Conservation (phyloP, 2,797 vertebrate species). For the Arrhamphus sclerolepis region DNA sequence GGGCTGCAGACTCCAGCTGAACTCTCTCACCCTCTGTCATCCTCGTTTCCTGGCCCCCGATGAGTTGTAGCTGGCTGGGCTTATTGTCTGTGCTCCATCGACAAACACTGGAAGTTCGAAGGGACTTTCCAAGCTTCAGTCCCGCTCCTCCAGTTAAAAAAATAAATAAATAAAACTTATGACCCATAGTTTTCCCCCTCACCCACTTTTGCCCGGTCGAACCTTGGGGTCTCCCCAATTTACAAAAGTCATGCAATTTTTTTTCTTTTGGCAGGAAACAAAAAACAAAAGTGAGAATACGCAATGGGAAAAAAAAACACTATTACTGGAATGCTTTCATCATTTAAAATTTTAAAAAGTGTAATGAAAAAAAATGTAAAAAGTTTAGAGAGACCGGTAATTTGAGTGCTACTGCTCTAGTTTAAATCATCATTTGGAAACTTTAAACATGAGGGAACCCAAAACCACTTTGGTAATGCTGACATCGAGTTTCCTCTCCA, state of each 20-base stretch:
- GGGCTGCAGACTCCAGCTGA: constrained; percentile 52
- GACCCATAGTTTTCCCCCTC: constrained; percentile 8
- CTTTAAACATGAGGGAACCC: too few relatives aligned
- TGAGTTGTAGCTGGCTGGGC: constrained; percentile 50
- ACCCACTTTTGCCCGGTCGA: background rate
- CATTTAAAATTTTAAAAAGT: too few relatives aligned
- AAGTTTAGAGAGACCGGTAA: too few relatives aligned
- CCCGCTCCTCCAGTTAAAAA: background rate
- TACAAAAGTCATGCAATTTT: background rate
- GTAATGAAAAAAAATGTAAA: too few relatives aligned
- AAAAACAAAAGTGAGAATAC: too few relatives aligned
- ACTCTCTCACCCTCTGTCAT: constrained; percentile 71
- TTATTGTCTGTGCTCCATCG: constrained; percentile 53
- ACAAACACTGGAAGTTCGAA: constrained; percentile 64
- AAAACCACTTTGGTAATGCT: too few relatives aligned
- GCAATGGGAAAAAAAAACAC: too few relatives aligned
- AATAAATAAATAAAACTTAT: constrained; percentile 1
- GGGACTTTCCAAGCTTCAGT: constrained; percentile 68
- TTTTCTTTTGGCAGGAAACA: background rate
- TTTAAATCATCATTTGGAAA: too few relatives aligned
- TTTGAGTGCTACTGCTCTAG: too few relatives aligned
- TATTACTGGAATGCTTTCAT: too few relatives aligned
- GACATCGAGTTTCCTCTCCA: too few relatives aligned
- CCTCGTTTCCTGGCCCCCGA: constrained; percentile 69
- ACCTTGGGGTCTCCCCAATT: background rate